Conservation (phyloP, 2,888 invertebrate genomes). For the Lasiommata megera region DNA sequence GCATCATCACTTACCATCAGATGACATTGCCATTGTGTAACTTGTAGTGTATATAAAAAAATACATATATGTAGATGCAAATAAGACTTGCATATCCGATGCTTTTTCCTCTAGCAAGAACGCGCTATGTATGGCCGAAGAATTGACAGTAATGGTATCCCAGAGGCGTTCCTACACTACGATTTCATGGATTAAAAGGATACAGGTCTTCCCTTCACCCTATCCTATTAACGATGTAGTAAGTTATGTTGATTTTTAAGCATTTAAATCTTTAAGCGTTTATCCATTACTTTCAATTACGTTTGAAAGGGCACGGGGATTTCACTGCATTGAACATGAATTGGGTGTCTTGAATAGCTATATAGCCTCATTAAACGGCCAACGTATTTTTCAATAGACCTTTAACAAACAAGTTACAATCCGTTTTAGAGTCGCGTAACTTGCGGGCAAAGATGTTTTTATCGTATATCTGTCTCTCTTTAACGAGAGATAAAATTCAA, state of each 20-base stretch:
- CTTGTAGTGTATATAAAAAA: no score
- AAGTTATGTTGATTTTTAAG: not conserved
- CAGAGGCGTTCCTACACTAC: constrained; percentile 8
- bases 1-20: no score
- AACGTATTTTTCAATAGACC: constrained; percentile 1
- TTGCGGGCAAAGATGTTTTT: not conserved
- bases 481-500: not conserved
- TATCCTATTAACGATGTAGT: constrained; percentile 11
- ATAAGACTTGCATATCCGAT: no score
- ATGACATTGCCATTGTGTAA: no score
- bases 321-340: constrained; percentile 5
- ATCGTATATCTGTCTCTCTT: not conserved
- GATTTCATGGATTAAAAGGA: constrained; percentile 14
- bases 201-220: constrained; percentile 3
- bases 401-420: constrained; percentile 5
- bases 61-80: no score
- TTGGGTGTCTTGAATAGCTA: not conserved
- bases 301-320: not conserved
- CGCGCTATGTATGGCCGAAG: constrained; percentile 45
- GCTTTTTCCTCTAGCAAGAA: constrained; percentile 42
- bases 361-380: constrained; percentile 6
- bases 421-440: not conserved
- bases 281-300: constrained; percentile 10
- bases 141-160: constrained; percentile 31
- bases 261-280: no score